Conservation (phyloP, 2,797 vertebrate genomes). For the Leucoraja ocellata region DNA sequence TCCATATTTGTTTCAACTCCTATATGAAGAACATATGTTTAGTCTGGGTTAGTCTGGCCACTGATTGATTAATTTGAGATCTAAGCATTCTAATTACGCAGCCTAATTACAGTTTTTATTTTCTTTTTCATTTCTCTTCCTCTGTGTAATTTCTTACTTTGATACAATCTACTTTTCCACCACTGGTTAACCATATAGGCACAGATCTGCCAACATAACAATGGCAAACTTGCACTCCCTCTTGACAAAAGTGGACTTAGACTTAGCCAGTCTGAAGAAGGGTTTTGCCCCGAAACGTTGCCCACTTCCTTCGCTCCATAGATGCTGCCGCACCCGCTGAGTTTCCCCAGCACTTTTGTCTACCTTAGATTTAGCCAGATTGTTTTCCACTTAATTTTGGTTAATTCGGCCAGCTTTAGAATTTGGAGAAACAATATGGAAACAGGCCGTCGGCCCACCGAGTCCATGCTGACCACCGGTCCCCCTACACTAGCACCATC, state of each 20-base stretch:
- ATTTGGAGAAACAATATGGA: no score
- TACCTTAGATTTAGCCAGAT: background rate
- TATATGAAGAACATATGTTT: slow-evolving; percentile 34
- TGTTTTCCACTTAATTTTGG: background rate
- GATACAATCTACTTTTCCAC: slow-evolving; percentile 23
- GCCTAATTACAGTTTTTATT: slow-evolving; percentile 31
- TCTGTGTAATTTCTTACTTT: slow-evolving; percentile 29
- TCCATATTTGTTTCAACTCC: slow-evolving; percentile 7
- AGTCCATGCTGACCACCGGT: no score
- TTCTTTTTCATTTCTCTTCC: slow-evolving; percentile 8
- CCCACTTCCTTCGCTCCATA: no score
- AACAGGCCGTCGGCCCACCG: no score
- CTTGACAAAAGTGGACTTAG: background rate
- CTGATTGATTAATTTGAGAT: slow-evolving; percentile 34
- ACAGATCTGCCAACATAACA: background rate
- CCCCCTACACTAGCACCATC: no score
- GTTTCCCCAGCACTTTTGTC: no score
- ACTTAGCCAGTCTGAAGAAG: no score
- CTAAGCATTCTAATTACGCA: slow-evolving; percentile 27
- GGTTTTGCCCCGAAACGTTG: no score
- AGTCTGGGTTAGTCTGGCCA: slow-evolving; percentile 10
- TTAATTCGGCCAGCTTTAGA: background rate
- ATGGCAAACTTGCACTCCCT: background rate
- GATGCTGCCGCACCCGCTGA: no score
- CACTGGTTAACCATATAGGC: background rate